Evolutionary conservation across 2,888 invertebrate genomes (phyloP).

Genomic region (Sesia bembeciformis): DNA sequence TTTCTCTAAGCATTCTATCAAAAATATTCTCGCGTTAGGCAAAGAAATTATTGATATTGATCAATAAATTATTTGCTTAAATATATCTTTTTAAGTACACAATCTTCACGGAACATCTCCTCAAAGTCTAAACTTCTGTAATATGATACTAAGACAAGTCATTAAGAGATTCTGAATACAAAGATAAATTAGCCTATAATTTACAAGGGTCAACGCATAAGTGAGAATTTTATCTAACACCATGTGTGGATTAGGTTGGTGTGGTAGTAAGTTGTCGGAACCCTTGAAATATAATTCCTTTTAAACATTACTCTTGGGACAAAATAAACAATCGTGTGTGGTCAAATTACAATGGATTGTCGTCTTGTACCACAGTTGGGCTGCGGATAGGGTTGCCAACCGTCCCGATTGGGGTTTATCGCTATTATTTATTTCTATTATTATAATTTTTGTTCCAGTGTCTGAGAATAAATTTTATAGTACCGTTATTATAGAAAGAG

Average conservation of each 20-base stretch:
- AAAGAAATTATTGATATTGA: too few species aligned
- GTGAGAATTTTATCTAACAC: slow-evolving; percentile 15
- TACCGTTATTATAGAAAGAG: too few species aligned
- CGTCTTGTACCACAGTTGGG: too few species aligned
- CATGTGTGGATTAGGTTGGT: background rate
- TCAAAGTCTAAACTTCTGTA: slow-evolving; percentile 10
- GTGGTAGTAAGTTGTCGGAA: slow-evolving; percentile 2
- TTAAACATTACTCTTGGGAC: slow-evolving; percentile 23
- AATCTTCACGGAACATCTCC: slow-evolving; percentile 17
- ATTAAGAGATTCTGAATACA: slow-evolving; percentile 17
- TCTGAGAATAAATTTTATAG: too few species aligned
- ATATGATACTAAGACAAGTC: slow-evolving; percentile 31
- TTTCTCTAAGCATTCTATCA: too few species aligned
- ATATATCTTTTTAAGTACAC: background rate
- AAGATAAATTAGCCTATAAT: slow-evolving; percentile 35
- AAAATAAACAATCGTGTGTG: slow-evolving; percentile 31
- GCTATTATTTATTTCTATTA: too few species aligned
- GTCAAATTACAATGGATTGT: slow-evolving; percentile 6
- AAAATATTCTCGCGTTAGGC: too few species aligned
- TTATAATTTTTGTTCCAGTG: too few species aligned
- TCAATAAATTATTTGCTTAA: too few species aligned
- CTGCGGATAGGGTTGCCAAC: too few species aligned
- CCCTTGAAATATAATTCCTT: slow-evolving; percentile 17
- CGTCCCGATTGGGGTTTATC: too few species aligned
- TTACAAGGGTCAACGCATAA: slow-evolving; percentile 23